Evolutionary conservation across 2,888 invertebrate species (phyloP).

Genomic region (Chelonus formosanus): DNA sequence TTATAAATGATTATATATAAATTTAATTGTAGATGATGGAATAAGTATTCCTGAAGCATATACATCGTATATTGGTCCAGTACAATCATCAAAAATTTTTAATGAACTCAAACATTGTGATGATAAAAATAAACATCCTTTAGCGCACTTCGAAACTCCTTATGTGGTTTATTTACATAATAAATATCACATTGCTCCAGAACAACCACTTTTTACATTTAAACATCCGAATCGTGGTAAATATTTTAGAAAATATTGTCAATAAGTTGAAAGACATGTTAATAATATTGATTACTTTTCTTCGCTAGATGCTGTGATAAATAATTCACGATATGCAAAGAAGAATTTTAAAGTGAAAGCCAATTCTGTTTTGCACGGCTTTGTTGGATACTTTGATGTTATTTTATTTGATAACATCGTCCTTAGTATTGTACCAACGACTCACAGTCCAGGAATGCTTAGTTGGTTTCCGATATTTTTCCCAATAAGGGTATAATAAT

Average conservation of each 20-base stretch:
- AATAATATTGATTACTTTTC: conserved; percentile 3
- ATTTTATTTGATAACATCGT: conserved; percentile 83
- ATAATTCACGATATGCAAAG: conserved; percentile 79
- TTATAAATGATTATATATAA: not conserved
- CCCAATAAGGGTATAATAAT: conserved; percentile 76
- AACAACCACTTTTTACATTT: conserved; percentile 85
- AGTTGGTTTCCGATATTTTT: conserved; percentile 99
- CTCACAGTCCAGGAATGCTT: conserved; percentile 91
- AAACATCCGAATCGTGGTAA: conserved; percentile 84
- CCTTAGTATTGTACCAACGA: conserved; percentile 89
- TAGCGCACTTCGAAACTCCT: conserved; percentile 78
- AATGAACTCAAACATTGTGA: conserved; percentile 74
- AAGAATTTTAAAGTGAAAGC: conserved; percentile 76
- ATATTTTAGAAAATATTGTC: not conserved
- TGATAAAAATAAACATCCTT: conserved; percentile 67
- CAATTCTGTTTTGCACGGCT: conserved; percentile 89
- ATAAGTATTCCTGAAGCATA: conserved; percentile 91
- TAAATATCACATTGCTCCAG: conserved; percentile 78
- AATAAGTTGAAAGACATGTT: not conserved
- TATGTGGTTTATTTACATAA: conserved; percentile 94
- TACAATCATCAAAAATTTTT: conserved; percentile 90
- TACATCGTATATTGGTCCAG: conserved; percentile 89
- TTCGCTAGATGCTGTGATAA: conserved; percentile 62
- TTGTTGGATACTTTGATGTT: conserved; percentile 95
- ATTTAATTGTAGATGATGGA: conserved; percentile 73